Evolutionary conservation across 2,113 vertebrate species (phyloP).

Genomic region (Bubo bubo): DNA sequence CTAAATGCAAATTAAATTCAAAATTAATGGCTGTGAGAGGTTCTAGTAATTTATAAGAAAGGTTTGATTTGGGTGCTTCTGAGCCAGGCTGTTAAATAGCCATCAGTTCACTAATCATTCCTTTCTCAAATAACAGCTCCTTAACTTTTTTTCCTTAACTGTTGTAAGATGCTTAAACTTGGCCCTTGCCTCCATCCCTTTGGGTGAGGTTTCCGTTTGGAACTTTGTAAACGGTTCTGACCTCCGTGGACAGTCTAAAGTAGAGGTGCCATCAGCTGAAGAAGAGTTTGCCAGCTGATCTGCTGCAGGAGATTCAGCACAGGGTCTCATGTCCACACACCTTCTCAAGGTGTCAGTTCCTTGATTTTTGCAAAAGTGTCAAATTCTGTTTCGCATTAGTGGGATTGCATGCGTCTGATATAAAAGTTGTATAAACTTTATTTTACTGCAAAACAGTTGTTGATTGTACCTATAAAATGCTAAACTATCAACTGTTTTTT

Average conservation of each 20-base stretch:
- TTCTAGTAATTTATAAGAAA: background rate
- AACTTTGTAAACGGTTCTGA: background rate
- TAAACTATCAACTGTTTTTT: background rate
- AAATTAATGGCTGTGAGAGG: background rate
- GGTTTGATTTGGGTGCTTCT: background rate
- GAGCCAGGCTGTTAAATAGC: background rate
- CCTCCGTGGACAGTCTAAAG: background rate
- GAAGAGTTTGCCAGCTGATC: background rate
- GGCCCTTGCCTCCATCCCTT: background rate
- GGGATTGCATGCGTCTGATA: fast-evolving
- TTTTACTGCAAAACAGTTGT: background rate
- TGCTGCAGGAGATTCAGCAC: background rate
- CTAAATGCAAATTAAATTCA: background rate
- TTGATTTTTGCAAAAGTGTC: background rate
- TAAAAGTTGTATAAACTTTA: background rate
- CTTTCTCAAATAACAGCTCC: background rate
- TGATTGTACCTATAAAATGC: background rate
- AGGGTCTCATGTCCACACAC: background rate
- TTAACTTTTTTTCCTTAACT: background rate
- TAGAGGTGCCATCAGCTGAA: background rate
- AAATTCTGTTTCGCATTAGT: background rate
- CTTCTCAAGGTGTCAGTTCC: background rate
- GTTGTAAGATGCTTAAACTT: background rate
- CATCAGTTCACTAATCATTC: background rate
- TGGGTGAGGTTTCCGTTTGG: background rate